These are phyloP conservation scores for Trachymyrmex septentrionalis DNA, from an alignment of 1,140 invertebrate species.

Conservation along the genomic window DNA sequence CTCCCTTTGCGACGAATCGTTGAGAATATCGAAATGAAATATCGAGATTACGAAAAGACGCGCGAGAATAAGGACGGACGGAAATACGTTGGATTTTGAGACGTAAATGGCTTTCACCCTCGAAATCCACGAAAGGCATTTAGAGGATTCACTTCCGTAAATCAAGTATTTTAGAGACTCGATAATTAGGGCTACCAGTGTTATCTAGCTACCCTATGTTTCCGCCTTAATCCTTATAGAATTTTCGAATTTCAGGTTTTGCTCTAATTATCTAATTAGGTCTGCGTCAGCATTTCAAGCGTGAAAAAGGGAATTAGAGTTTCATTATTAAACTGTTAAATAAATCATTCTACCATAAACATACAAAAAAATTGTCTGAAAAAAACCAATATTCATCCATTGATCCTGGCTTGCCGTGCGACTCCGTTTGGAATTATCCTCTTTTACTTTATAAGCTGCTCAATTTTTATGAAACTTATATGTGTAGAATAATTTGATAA, in stretches of 20 bases:
- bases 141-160: slow-evolving; percentile 63
- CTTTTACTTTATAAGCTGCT: too few species aligned
- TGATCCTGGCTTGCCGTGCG: too few species aligned
- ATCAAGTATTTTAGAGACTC: slow-evolving; percentile 75
- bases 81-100: neutral
- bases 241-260: slow-evolving; percentile 24
- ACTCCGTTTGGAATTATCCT: too few species aligned
- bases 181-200: slow-evolving; percentile 71
- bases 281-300: neutral
- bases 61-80: neutral
- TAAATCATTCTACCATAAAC: neutral
- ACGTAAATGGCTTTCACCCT: neutral
- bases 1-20: slow-evolving; percentile 36
- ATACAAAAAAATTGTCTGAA: neutral
- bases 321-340: neutral
- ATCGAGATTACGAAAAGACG: neutral
- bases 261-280: neutral
- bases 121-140: neutral
- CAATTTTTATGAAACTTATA: too few species aligned
- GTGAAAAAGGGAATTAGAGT: neutral
- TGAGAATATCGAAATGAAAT: slow-evolving; percentile 48
- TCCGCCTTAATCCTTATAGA: slow-evolving; percentile 10
- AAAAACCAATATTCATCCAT: neutral
- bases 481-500: too few species aligned
- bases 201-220: slow-evolving; percentile 64